Evolutionary conservation across 2,113 vertebrate species (phyloP), one percentile per base, ranked within the genome.

Genomic region (Delphinus delphis): DNA sequence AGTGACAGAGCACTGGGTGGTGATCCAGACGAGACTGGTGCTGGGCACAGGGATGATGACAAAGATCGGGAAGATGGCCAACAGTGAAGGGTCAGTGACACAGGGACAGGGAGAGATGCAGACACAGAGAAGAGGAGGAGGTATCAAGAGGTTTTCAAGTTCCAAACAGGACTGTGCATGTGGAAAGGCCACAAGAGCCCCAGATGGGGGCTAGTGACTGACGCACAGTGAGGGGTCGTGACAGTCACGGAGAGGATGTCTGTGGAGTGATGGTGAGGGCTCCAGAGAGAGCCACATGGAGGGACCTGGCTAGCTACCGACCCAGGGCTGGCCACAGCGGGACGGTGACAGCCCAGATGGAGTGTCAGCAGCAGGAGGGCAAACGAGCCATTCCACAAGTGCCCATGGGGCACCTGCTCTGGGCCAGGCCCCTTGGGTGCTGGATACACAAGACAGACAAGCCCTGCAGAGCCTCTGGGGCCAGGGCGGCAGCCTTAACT

Each of bases 141-240:
- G 44, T 33, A 26, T n/a, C 11, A 0, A 28, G 47, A 31, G 31
- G 25, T 17, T 41, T 41, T 18, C 0, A 47, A 38, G 76, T 60
- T 83, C 26, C 31, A 15, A 4, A 6, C 8, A 15, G 31, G 53
- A 8, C 38, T 67, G 3, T 4, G 5, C 2, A 0, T 31, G 15
- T 3, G 44, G 4, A 67, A 50, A 41, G 77, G 44, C 68, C 23
- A 0, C 4, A 3, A 68, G 63, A 21, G 25, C 44, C 76, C 20
- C 33, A 7, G 41, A 41, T 20, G 26, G 53, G 28, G 33, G 28
- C 77, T 58, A 21, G 33, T 31, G 65, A 31, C 11, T 8, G 65
- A 15, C 0, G 0, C 2, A 2, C 8, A 3, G 2, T 0, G 6
- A 33, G 10, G 21, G 20, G 10, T 55, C 1, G 0, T 68, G 26